phyloP scores from a whole-genome alignment of 1,140 invertebrate genomes.

The Cherax destructor region DNA sequence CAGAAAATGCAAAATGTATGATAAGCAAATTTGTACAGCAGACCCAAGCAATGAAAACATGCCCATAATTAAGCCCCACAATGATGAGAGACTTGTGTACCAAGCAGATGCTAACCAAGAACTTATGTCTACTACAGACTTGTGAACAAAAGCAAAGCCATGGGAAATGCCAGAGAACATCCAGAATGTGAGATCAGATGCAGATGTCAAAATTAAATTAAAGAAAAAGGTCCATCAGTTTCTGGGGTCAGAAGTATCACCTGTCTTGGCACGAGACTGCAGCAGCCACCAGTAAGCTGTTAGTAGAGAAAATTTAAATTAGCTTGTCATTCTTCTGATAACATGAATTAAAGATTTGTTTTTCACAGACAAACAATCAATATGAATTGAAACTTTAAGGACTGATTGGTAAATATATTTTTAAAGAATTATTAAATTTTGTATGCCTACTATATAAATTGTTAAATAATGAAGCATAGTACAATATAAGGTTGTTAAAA shows the following conservation, averaged over 20 bases:
- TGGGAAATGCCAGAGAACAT: constrained; percentile 26
- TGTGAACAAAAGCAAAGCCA: background rate
- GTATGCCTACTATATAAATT: background rate
- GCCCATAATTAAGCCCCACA: constrained; percentile 18
- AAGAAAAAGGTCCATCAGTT: constrained; percentile 60
- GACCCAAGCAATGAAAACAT: constrained; percentile 59
- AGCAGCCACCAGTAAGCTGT: constrained; percentile 68
- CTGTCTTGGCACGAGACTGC: constrained; percentile 67
- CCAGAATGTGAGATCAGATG: constrained; percentile 34
- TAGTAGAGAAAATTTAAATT: constrained; percentile 65
- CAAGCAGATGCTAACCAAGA: constrained; percentile 31
- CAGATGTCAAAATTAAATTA: constrained; percentile 33
- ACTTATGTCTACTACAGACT: background rate
- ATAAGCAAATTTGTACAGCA: constrained; percentile 28
- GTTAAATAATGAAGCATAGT: background rate
- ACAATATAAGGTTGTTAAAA: background rate
- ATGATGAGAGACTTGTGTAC: background rate
- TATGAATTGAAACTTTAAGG: no score
- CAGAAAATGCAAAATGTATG: constrained; percentile 29
- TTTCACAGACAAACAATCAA: no score
- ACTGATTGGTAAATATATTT: no score
- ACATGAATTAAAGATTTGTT: constrained; percentile 25
- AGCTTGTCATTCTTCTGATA: constrained; percentile 59
- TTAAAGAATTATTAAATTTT: background rate
- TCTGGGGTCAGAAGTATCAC: constrained; percentile 45